phyloP scores from a whole-genome alignment of 2,113 vertebrate genomes.

The Acrocephalus kingi region DNA sequence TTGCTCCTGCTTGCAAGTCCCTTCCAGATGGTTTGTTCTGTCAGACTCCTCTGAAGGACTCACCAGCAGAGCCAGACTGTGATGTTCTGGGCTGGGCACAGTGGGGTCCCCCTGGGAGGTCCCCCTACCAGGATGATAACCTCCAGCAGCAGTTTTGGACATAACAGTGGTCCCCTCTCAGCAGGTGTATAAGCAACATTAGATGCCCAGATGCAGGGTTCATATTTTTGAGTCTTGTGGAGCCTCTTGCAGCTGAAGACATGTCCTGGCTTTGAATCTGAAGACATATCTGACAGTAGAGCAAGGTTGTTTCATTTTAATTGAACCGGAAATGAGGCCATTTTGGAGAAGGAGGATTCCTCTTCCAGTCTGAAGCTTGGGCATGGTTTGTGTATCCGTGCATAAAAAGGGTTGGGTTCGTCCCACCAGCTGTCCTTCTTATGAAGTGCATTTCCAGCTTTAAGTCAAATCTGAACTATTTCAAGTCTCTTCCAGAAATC shows the following conservation, averaged over 20 bases:
- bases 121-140: not conserved
- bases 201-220: not conserved
- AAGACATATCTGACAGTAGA: not conserved
- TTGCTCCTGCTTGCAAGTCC: not conserved
- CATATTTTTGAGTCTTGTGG: not conserved
- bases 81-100: not conserved
- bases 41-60: not conserved
- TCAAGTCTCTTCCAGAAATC: not conserved
- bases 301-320: not conserved
- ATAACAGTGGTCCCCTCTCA: not conserved
- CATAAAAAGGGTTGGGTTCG: not conserved
- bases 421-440: not conserved
- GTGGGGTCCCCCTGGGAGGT: not conserved
- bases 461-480: not conserved
- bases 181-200: not conserved
- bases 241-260: not conserved
- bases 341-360: not conserved
- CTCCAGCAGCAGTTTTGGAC: not conserved
- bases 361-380: not conserved
- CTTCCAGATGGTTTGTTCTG: not conserved
- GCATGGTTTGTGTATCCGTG: not conserved
- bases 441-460: not conserved
- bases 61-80: not conserved
- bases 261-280: not conserved
- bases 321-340: fast-evolving